A percentile compares a stretch with the other conserved stretches of the same genome.
Conservation (phyloP, 2,888 invertebrate species). For the Ophonus ardosiacus region DNA sequence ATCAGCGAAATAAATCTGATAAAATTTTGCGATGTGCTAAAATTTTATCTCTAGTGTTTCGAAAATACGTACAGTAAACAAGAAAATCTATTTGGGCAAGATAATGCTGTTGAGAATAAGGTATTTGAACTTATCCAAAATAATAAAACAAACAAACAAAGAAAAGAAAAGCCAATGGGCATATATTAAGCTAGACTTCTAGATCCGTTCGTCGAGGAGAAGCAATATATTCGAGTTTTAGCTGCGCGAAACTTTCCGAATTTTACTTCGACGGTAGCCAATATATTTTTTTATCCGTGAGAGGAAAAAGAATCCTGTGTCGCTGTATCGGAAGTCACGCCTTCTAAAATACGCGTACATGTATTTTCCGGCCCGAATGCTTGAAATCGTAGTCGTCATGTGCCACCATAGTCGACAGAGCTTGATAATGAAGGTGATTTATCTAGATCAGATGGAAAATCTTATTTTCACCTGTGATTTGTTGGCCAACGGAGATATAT, state of each 20-base stretch:
- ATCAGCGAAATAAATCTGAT: not conserved
- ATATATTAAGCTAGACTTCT: slow-evolving; percentile 50
- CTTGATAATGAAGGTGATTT: slow-evolving; percentile 60
- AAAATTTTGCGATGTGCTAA: slow-evolving; percentile 1
- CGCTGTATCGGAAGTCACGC: slow-evolving; percentile 50
- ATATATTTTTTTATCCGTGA: slow-evolving; percentile 60
- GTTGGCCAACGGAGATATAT: slow-evolving; percentile 53
- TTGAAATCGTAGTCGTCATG: slow-evolving; percentile 17
- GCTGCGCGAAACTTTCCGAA: slow-evolving; percentile 47
- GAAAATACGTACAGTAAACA: not conserved
- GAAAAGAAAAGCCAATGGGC: slow-evolving; percentile 21
- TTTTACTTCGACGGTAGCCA: slow-evolving; percentile 56
- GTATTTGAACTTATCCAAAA: slow-evolving; percentile 46
- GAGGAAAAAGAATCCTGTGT: slow-evolving; percentile 18
- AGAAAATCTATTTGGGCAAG: slow-evolving; percentile 6
- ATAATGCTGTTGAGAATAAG: slow-evolving; percentile 23
- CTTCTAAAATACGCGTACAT: slow-evolving; percentile 46
- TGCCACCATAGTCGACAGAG: slow-evolving; percentile 6
- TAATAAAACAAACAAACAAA: slow-evolving; percentile 56
- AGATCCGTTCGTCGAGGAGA: slow-evolving; percentile 31
- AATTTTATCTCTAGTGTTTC: slow-evolving; percentile 19
- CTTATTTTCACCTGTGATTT: slow-evolving; percentile 60
- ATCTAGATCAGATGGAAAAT: slow-evolving; percentile 57
- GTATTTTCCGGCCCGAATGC: not conserved
- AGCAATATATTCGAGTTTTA: slow-evolving; percentile 56